Percentiles rank a stretch among this genome's conserved stretches.
phyloP scores from a whole-genome alignment of 1,140 invertebrate species.

The Gryon sp. region DNA sequence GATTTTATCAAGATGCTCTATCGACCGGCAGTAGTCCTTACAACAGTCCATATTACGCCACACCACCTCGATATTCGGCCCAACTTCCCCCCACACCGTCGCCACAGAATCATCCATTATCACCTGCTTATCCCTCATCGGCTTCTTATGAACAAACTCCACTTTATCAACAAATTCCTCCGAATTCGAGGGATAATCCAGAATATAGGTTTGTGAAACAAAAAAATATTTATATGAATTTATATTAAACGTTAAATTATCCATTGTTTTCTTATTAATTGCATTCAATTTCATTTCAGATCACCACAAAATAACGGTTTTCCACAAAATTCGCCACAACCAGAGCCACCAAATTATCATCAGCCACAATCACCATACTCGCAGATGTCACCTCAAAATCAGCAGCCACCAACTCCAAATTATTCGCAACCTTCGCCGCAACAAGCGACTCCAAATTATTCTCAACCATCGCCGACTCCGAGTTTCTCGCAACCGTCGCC shows the following conservation, averaged over 20 bases:
- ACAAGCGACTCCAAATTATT: slow-evolving; percentile 63
- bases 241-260: not conserved
- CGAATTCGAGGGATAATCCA: slow-evolving; percentile 61
- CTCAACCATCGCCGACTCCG: slow-evolving; percentile 66
- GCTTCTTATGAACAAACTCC: slow-evolving; percentile 70
- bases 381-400: slow-evolving; percentile 69
- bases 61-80: slow-evolving; percentile 76
- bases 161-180: slow-evolving; percentile 62
- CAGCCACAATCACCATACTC: slow-evolving; percentile 70
- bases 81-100: slow-evolving; percentile 77
- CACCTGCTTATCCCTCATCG: slow-evolving; percentile 74
- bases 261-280: not conserved
- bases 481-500: slow-evolving; percentile 60
- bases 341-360: slow-evolving; percentile 68
- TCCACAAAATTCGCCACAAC: slow-evolving; percentile 73
- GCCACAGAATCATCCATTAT: slow-evolving; percentile 75
- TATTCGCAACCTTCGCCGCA: slow-evolving; percentile 72
- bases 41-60: slow-evolving; percentile 77
- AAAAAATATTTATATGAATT: slow-evolving; percentile 2
- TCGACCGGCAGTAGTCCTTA: slow-evolving; percentile 77
- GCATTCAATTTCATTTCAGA: slow-evolving; percentile 16
- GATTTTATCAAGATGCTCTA: slow-evolving; percentile 77
- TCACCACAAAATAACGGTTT: slow-evolving; percentile 64
- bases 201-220: slow-evolving; percentile 53
- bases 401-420: slow-evolving; percentile 64